phyloP scores from a whole-genome alignment of 2,888 invertebrate genomes.

The Xestoiulus laeticollis region DNA sequence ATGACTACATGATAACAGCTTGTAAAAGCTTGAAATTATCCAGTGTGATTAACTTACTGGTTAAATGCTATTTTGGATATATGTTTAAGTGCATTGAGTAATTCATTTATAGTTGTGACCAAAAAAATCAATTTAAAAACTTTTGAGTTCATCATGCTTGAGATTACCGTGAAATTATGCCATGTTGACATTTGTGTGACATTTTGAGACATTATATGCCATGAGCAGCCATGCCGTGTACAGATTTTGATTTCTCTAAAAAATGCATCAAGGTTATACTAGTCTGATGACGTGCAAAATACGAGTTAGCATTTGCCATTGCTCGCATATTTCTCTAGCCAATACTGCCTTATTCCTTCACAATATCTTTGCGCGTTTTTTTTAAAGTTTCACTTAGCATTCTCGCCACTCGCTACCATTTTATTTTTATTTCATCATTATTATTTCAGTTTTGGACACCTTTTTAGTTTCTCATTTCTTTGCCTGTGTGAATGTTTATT shows the following conservation, averaged over 20 bases:
- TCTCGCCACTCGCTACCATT: not conserved
- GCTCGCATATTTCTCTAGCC: not conserved
- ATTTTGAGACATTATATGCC: too few relatives aligned
- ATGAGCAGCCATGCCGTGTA: not conserved
- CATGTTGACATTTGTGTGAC: too few relatives aligned
- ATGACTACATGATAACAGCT: too few relatives aligned
- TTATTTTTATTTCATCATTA: not conserved
- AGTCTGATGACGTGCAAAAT: not conserved
- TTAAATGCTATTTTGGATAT: too few relatives aligned
- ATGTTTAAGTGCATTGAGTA: too few relatives aligned
- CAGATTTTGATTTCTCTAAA: not conserved
- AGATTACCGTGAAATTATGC: too few relatives aligned
- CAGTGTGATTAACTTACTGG: too few relatives aligned
- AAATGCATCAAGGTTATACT: not conserved
- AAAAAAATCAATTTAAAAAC: too few relatives aligned
- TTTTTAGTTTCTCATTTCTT: not conserved
- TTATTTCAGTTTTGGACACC: not conserved
- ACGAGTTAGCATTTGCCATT: not conserved
- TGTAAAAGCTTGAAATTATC: too few relatives aligned
- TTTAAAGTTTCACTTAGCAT: not conserved
- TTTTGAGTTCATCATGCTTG: too few relatives aligned
- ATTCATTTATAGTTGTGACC: too few relatives aligned
- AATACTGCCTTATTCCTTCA: not conserved
- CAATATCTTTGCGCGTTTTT: not conserved
- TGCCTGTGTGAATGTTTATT: constrained; percentile 16